These are phyloP conservation scores for Coranthus polyacanthus DNA, from an alignment of 2,797 vertebrate species.

Conservation along the genomic window DNA sequence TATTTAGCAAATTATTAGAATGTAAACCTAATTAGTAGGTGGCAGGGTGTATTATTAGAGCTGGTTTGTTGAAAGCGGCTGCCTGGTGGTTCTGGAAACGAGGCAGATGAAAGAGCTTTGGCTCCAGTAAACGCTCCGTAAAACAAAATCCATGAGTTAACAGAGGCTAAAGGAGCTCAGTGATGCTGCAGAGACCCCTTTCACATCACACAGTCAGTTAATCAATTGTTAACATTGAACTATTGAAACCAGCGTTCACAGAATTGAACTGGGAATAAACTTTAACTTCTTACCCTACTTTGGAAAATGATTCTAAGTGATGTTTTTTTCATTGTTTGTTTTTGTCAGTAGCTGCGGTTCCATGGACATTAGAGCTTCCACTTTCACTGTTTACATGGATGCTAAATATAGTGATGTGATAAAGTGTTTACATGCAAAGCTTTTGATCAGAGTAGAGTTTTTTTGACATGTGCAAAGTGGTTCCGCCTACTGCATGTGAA, in stretches of 20 bases:
- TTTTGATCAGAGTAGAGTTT: no score
- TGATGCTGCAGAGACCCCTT: not conserved
- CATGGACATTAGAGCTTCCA: no score
- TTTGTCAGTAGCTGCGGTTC: no score
- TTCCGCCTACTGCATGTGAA: no score
- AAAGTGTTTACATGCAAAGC: no score
- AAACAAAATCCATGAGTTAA: slow-evolving; percentile 5
- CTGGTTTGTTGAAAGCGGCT: slow-evolving; percentile 17
- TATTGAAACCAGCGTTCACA: not conserved
- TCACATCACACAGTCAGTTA: not conserved
- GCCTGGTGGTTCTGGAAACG: slow-evolving; percentile 10
- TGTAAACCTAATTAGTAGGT: slow-evolving; percentile 7
- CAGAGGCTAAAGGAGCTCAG: not conserved
- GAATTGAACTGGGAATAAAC: no score
- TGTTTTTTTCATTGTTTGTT: no score
- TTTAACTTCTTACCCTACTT: no score
- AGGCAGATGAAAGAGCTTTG: not conserved
- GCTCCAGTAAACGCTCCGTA: slow-evolving; percentile 1
- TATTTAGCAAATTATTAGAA: slow-evolving; percentile 14
- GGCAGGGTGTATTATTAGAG: slow-evolving; percentile 20
- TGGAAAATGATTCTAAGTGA: no score
- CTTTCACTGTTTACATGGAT: no score
- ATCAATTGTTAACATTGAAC: not conserved
- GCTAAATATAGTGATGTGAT: no score
- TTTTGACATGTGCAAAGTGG: no score